These are phyloP conservation scores for Crotalus adamanteus DNA, from an alignment of 2,797 vertebrate species.

Conservation along the genomic window DNA sequence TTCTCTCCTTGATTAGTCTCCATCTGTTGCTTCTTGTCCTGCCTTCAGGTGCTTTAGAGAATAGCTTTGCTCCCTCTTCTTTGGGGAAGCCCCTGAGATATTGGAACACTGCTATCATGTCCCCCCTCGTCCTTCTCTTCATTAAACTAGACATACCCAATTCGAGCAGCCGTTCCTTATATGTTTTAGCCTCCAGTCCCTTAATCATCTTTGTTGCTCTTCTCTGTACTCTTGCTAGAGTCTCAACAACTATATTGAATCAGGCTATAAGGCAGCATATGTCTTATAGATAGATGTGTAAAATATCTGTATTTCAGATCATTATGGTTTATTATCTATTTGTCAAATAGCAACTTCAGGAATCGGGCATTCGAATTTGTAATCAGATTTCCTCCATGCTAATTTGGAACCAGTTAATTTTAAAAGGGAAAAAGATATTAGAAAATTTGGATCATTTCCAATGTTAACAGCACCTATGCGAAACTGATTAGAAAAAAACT, in stretches of 20 bases:
- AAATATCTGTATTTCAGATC: background rate
- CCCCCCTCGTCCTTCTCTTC: no score
- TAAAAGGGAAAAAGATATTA: background rate
- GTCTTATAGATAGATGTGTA: background rate
- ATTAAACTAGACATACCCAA: no score
- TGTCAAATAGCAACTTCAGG: background rate
- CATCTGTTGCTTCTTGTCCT: no score
- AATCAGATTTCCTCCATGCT: background rate
- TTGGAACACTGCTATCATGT: no score
- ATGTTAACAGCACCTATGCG: background rate
- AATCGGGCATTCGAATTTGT: background rate
- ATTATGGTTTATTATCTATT: background rate
- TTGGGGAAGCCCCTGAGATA: no score
- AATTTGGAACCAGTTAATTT: background rate
- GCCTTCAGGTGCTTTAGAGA: no score
- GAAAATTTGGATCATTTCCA: background rate
- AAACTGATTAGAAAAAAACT: background rate
- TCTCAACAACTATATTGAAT: background rate
- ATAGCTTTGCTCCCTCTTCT: no score
- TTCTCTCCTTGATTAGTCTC: no score
- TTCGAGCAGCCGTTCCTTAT: no score
- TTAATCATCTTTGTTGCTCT: no score
- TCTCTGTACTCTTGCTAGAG: no score
- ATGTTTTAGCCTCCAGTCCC: no score
- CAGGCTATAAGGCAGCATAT: background rate